A percentile compares a stretch with the other conserved stretches of the same genome.
phyloP scores from a whole-genome alignment of 2,888 invertebrate genomes.

The Apamea sordens region DNA sequence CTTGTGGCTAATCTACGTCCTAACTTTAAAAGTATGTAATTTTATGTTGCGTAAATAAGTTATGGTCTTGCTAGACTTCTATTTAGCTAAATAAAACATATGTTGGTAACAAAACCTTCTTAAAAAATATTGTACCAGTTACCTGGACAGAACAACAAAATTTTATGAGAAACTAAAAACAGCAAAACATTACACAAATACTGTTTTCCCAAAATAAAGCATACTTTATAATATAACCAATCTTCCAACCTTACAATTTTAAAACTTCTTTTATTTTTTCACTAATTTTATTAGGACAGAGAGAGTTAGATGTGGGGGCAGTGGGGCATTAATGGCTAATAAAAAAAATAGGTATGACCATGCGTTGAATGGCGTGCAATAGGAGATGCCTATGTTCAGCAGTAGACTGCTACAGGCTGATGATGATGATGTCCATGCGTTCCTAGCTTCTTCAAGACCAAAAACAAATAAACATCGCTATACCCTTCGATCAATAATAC shows the following conservation, averaged over 20 bases:
- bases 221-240: neutral
- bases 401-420: no score
- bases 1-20: constrained; percentile 62
- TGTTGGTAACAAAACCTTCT: neutral
- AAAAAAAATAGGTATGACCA: no score
- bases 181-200: neutral
- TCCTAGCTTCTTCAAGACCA: neutral
- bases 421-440: neutral
- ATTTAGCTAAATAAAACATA: neutral
- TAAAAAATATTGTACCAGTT: neutral
- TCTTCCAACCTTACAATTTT: neutral
- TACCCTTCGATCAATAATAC: no score
- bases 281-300: neutral
- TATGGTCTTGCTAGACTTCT: neutral
- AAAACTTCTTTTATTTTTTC: neutral
- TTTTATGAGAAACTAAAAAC: neutral
- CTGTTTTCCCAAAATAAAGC: neutral
- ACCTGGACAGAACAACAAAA: neutral
- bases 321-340: no score
- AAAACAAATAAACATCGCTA: neutral
- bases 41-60: neutral
- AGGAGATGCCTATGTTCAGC: no score
- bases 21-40: constrained; percentile 44
- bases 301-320: no score
- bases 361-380: no score